Base-by-base conservation (phyloP, 1,140 invertebrate species). In the Heliconius eleuchia region DNA sequence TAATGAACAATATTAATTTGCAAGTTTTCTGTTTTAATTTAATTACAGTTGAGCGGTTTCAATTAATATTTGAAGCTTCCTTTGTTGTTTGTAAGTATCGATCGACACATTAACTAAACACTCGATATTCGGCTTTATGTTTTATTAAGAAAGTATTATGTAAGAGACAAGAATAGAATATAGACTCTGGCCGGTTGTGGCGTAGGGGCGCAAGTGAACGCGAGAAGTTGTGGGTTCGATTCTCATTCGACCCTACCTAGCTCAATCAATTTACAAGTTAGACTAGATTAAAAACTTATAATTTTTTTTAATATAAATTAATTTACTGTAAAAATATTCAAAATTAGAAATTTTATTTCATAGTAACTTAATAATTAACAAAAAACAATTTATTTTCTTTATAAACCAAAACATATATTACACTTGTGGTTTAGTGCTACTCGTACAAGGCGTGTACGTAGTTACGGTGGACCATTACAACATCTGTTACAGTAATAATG, bases 401-500 rank as follows among this genome's bases (percentile, higher is more conserved):
- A 66, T 30, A 66, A 66, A 66, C 60, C 60, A 27, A 66, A 66
- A 27, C 60, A 30, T 66, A 16, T 66, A 27, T 66, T 30, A 23
- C 60, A 66, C 27, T 66, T 66, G 60, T 16, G 71, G 39, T 39
- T 72, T 39, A 72, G 37, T 42, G n/a, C 37, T 72, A 42, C 71
- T 27, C 72, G 39, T 50, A 73, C 37, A 27, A 73, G 39, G 30
- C 72, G 46, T 37, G 34, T 73, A 27, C n/a, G 75, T n/a, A 30
- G 75, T 57, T 37, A 75, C 66, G 74, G 74, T 75, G 30, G 50
- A 13, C 66, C 75, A 76, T 76, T 76, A 75, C 50, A 74, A 75
- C 78, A 79, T 79, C 78, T 79, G 78, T 79, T 75, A 72, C n/a
- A 79, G 78, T 79, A 79, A 79, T 79, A 75, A 79, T 71, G 46